Percentiles rank a stretch among this genome's conserved stretches.
Conservation (phyloP, 2,113 vertebrate genomes). For the Polypterus senegalus region DNA sequence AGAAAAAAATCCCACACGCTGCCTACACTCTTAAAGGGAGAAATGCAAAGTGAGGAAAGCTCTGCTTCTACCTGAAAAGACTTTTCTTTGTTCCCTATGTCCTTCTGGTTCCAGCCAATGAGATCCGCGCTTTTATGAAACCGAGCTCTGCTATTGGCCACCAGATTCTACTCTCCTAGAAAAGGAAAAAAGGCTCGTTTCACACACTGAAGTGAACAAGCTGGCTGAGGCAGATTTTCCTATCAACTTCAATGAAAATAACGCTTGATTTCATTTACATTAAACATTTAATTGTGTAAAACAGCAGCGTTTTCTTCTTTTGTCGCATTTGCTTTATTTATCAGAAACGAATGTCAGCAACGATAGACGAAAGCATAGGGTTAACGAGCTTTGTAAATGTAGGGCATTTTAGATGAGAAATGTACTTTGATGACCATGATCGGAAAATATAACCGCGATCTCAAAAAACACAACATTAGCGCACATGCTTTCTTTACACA, state of each 20-base stretch:
- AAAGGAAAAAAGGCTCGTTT: conserved; percentile 1
- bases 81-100: conserved; percentile 69
- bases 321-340: background rate
- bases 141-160: conserved; percentile 46
- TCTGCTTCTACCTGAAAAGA: conserved; percentile 56
- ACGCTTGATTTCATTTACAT: background rate
- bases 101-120: conserved; percentile 53
- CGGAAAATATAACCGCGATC: background rate
- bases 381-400: background rate
- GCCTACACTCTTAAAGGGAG: conserved; percentile 34
- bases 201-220: conserved; percentile 38
- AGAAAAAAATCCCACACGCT: conserved; percentile 28
- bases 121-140: conserved; percentile 61
- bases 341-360: too few species aligned
- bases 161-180: conserved; percentile 45
- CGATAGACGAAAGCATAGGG: too few species aligned
- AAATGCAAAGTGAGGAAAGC: conserved; percentile 39
- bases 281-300: background rate
- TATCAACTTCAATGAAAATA: background rate
- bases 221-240: conserved; percentile 2
- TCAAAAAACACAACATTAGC: background rate
- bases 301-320: background rate
- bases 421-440: background rate
- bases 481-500: background rate
- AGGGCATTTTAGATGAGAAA: background rate